These are phyloP conservation scores for Nymphalis io DNA, from an alignment of 1,140 invertebrate species.

Conservation along the genomic window DNA sequence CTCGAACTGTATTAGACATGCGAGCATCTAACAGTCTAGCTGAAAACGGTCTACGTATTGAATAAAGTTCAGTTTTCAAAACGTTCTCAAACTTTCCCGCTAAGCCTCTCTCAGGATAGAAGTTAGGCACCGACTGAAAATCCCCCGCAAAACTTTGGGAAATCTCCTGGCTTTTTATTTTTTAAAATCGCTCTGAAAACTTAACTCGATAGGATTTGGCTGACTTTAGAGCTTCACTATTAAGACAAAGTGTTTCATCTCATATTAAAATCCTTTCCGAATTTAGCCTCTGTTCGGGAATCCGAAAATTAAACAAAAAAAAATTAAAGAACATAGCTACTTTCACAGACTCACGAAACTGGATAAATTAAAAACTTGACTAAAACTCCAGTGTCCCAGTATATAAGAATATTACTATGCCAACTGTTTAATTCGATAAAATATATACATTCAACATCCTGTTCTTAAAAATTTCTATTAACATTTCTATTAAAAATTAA, in stretches of 20 bases:
- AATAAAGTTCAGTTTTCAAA: constrained; percentile 59
- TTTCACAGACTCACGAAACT: no score
- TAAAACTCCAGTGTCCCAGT: no score
- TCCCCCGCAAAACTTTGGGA: constrained; percentile 55
- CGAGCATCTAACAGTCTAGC: constrained; percentile 48
- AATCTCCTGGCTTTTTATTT: constrained; percentile 58
- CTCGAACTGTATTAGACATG: constrained; percentile 31
- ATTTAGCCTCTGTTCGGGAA: not conserved
- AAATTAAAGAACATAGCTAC: no score
- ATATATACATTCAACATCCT: no score
- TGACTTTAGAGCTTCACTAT: constrained; percentile 44
- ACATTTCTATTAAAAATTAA: not conserved
- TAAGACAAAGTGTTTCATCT: constrained; percentile 31
- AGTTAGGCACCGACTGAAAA: constrained; percentile 54
- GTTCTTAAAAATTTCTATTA: no score
- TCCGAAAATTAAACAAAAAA: not conserved
- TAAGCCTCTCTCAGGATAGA: constrained; percentile 55
- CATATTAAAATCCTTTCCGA: constrained; percentile 30
- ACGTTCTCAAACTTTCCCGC: constrained; percentile 49
- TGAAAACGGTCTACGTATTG: constrained; percentile 51
- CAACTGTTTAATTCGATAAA: no score
- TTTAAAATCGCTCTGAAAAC: constrained; percentile 53
- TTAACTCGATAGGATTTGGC: constrained; percentile 56
- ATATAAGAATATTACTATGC: no score
- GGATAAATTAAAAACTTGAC: no score